A percentile compares a stretch with the other conserved stretches of the same genome.
Evolutionary conservation across 2,113 vertebrate genomes (phyloP).

Genomic region (Vulpes ferrilata): DNA sequence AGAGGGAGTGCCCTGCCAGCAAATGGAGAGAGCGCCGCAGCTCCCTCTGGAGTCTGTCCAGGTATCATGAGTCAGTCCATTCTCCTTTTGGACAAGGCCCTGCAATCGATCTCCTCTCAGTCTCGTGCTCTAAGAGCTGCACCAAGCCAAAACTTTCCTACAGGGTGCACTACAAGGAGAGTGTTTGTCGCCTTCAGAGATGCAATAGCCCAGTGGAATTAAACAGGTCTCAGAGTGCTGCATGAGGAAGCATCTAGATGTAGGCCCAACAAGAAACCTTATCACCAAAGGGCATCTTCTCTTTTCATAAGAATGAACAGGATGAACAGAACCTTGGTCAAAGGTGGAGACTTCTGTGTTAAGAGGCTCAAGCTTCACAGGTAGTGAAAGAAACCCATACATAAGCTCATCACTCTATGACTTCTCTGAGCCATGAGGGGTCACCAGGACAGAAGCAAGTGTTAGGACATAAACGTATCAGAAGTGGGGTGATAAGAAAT

Average conservation of each 20-base stretch:
- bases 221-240: background rate
- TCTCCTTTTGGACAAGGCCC: background rate
- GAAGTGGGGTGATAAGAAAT: background rate
- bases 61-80: constrained; percentile 54
- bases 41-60: constrained; percentile 26
- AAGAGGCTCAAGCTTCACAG: background rate
- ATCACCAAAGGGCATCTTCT: background rate
- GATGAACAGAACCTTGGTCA: background rate
- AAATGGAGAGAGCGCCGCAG: background rate
- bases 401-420: background rate
- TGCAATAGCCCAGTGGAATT: background rate
- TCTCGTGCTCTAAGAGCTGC: background rate
- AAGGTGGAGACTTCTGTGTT: background rate
- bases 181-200: background rate
- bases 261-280: background rate
- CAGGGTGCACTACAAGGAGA: background rate
- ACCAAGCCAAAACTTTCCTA: background rate
- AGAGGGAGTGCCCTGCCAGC: background rate
- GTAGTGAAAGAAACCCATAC: background rate
- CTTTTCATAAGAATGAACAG: background rate
- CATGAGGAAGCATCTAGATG: background rate
- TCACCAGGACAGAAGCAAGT: background rate
- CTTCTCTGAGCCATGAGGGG: background rate
- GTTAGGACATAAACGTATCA: background rate
- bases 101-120: background rate